Conservation (phyloP, 2,113 vertebrate genomes). For the Isurus oxyrinchus region DNA sequence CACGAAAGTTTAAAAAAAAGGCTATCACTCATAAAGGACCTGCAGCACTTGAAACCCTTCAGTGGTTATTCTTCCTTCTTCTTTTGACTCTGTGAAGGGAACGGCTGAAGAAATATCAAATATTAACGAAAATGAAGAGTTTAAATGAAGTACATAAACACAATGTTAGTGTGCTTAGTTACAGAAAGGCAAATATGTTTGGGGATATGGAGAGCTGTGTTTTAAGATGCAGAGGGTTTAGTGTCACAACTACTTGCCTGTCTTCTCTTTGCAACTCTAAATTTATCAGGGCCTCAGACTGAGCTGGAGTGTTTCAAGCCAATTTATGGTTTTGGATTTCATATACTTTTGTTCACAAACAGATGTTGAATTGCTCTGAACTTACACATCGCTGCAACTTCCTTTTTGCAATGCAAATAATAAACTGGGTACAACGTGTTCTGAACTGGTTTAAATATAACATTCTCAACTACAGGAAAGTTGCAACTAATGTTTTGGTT, state of each 20-base stretch:
- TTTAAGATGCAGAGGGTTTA: background rate
- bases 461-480: background rate
- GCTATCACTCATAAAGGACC: too few relatives aligned
- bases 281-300: background rate
- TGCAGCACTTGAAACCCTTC: too few relatives aligned
- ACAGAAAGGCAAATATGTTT: too few relatives aligned
- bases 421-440: background rate
- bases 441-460: background rate
- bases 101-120: too few relatives aligned
- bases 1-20: too few relatives aligned
- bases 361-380: background rate
- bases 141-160: too few relatives aligned
- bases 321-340: background rate
- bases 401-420: background rate
- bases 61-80: too few relatives aligned
- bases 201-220: too few relatives aligned
- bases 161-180: too few relatives aligned
- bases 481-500: background rate
- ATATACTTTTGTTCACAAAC: background rate
- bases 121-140: too few relatives aligned
- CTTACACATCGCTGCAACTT: background rate
- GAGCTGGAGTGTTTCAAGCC: background rate
- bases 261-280: background rate
- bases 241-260: background rate
- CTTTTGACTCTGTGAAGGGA: too few relatives aligned